Percentiles rank a stretch among this genome's conserved stretches.
phyloP scores from a whole-genome alignment of 2,888 invertebrate species.

The Malthinus flaveolus region DNA sequence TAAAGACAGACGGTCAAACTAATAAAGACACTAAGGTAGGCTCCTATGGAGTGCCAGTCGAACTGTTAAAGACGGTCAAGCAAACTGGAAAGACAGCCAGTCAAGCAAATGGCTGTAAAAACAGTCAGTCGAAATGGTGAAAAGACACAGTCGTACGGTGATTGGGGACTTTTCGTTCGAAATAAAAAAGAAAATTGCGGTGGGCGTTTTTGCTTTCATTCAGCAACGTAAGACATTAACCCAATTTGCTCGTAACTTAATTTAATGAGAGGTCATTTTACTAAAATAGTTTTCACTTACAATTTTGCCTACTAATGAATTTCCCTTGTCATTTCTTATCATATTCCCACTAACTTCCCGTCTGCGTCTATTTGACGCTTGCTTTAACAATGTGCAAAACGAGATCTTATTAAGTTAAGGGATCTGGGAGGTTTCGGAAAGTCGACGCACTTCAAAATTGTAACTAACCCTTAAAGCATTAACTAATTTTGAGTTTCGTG shows the following conservation, averaged over 20 bases:
- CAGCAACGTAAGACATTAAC: too few relatives aligned
- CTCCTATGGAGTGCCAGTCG: too few relatives aligned
- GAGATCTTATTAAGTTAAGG: slow-evolving; percentile 29
- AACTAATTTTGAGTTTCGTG: not conserved
- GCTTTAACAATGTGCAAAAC: slow-evolving; percentile 28
- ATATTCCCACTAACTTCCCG: slow-evolving; percentile 23
- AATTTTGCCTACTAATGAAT: slow-evolving; percentile 17
- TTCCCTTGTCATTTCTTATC: slow-evolving; percentile 26
- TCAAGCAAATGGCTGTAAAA: too few relatives aligned
- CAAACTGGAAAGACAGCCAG: too few relatives aligned
- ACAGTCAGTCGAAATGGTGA: too few relatives aligned
- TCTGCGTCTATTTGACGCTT: slow-evolving; percentile 22
- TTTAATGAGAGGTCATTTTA: slow-evolving; percentile 3
- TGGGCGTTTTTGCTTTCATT: too few relatives aligned
- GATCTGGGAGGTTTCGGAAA: slow-evolving; percentile 2
- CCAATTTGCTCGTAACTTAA: not conserved
- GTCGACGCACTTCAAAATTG: not conserved
- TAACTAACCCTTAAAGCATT: not conserved
- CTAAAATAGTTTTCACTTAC: slow-evolving; percentile 4
- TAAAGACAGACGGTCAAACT: too few relatives aligned
- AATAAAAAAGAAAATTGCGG: too few relatives aligned
- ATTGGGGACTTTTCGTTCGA: too few relatives aligned
- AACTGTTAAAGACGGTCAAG: too few relatives aligned
- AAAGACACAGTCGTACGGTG: too few relatives aligned
- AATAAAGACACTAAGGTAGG: too few relatives aligned